Evolutionary conservation across 2,888 invertebrate genomes (phyloP).

Genomic region (Drosophila quinaria): DNA sequence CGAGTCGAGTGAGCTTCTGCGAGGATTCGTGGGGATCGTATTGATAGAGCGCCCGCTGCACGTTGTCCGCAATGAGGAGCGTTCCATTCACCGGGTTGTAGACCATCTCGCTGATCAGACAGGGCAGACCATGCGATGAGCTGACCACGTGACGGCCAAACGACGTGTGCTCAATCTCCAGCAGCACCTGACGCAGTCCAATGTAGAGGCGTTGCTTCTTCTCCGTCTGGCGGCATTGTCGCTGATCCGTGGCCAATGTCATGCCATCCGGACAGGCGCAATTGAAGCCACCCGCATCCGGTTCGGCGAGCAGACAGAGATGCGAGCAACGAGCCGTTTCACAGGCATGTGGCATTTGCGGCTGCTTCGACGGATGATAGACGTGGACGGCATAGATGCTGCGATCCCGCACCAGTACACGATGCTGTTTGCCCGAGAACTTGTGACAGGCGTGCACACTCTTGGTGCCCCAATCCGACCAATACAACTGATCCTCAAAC

Average conservation of each 20-base stretch:
- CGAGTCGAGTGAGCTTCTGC: conserved; percentile 68
- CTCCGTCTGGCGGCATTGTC: conserved; percentile 87
- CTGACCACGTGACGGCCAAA: conserved; percentile 89
- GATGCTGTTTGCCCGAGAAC: conserved; percentile 89
- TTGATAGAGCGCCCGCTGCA: conserved; percentile 85
- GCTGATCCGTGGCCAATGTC: conserved; percentile 87
- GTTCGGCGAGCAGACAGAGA: conserved; percentile 90
- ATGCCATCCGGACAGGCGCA: conserved; percentile 93
- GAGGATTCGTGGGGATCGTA: conserved; percentile 75
- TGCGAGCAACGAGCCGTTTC: conserved; percentile 89
- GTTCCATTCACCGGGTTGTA: conserved; percentile 88
- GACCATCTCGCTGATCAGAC: conserved; percentile 89
- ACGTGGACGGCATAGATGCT: conserved; percentile 88
- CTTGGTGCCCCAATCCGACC: conserved; percentile 94
- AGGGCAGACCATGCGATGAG: conserved; percentile 86
- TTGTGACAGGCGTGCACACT: conserved; percentile 92
- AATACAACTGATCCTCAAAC: conserved; percentile 95
- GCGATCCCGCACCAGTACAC: conserved; percentile 87
- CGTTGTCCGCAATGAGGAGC: conserved; percentile 87
- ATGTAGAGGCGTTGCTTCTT: conserved; percentile 85
- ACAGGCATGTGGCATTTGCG: conserved; percentile 88
- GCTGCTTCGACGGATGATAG: conserved; percentile 90
- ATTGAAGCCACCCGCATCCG: conserved; percentile 86
- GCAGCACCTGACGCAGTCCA: conserved; percentile 87
- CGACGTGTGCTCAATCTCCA: conserved; percentile 88